phyloP scores from a whole-genome alignment of 2,797 vertebrate species.

The Petrocephalus schoutedeni region DNA sequence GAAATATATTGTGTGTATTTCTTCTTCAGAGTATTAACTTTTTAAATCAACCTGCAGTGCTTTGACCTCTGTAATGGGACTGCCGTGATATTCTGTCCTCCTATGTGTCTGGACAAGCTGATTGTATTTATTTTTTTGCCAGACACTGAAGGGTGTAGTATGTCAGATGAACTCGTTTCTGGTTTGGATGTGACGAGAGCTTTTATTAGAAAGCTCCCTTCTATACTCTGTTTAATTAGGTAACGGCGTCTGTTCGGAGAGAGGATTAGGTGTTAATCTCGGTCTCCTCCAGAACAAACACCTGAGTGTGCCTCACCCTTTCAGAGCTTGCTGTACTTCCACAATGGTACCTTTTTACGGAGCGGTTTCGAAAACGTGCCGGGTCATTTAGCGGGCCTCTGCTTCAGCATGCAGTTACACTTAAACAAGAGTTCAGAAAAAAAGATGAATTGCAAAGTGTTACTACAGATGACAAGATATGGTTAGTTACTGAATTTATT shows the following conservation, averaged over 20 bases:
- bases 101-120: neutral
- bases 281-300: conserved; percentile 6
- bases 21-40: neutral
- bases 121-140: neutral
- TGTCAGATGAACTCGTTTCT: neutral
- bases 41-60: neutral
- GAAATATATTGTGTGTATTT: neutral
- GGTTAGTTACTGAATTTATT: neutral
- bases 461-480: neutral
- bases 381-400: neutral
- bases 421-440: neutral
- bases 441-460: neutral
- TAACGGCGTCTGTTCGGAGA: neutral
- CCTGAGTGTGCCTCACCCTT: neutral
- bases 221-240: neutral
- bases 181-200: neutral
- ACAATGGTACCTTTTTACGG: neutral
- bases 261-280: neutral
- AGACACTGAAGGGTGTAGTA: neutral
- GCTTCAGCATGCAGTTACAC: neutral
- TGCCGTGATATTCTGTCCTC: too few relatives aligned
- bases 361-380: neutral
- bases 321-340: neutral
- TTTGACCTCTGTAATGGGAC: neutral
- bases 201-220: neutral